Base-by-base conservation (phyloP, 64 coral and sea anemone genomes). In the Montipora capricornis region DNA sequence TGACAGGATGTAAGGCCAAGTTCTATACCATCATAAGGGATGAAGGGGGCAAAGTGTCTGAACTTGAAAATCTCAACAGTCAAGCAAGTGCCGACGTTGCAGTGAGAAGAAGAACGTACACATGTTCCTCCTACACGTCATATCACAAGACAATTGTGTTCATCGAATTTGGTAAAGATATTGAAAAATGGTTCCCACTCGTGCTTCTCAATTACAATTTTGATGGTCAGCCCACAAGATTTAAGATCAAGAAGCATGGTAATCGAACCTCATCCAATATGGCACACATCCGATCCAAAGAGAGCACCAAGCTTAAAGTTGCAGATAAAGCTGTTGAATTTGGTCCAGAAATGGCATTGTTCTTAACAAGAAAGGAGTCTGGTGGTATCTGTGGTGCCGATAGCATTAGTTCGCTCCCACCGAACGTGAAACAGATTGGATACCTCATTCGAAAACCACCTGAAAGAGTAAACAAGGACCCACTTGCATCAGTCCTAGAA, bases 81-180 rank as follows among this genome's bases (percentile, higher is more conserved):
- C 22, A 22, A 22, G 22, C 22, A 22, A 22, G 22, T 22, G 22
- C 22, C 22, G 22, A 22, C 22, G 22, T 22, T 22, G 22, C 22
- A 22, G 22, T 22, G 22, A 22, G 22, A 22, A 22, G 22, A 22
- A 22, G 22, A 22, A 22, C 22, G 22, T 22, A 22, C 22, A 22
- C 22, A 22, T 22, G 22, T 22, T 22, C 22, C 22, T 22, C 22
- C 22, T 26, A 26, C 26, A 26, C 26, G n/a, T 81, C 13, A 74
- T 94, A 81, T 75, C 85, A 94, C 52, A 94, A 94, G 51, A 94
- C 92, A 47, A 88, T 89, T 46, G 85, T 89, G 29, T 89, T 82
- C 1, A 93, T 93, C 44, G 91, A 93, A 80, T 93, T 50, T 26
- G 75, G 13, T 4, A 93, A 93, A 29, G 59, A 52, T 7, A 93